A percentile compares a stretch with the other conserved stretches of the same genome.
Conservation (phyloP, 2,888 invertebrate species). For the Eupithecia tripunctaria region DNA sequence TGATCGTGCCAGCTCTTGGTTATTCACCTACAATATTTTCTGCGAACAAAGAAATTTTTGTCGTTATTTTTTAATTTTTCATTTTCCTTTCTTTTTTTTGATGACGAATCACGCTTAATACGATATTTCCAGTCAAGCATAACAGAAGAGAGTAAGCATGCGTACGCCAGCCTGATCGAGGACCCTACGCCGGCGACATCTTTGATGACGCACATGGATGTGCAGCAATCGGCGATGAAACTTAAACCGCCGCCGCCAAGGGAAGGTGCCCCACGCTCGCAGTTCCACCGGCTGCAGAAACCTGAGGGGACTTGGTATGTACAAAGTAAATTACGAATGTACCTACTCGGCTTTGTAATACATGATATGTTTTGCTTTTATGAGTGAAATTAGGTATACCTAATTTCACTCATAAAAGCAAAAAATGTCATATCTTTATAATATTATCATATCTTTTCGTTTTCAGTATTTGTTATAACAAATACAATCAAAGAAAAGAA, state of each 20-base stretch:
- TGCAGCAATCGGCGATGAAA: conserved; percentile 49
- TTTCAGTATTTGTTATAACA: too few relatives aligned
- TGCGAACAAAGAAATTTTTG: neutral
- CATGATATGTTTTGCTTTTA: too few relatives aligned
- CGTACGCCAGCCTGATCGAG: conserved; percentile 96
- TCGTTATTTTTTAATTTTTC: neutral
- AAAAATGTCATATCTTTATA: too few relatives aligned
- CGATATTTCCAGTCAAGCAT: conserved; percentile 88
- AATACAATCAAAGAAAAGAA: too few relatives aligned
- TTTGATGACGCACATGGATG: conserved; percentile 54
- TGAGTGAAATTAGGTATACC: too few relatives aligned
- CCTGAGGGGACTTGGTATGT: conserved; percentile 48
- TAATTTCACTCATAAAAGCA: too few relatives aligned
- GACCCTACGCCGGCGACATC: conserved; percentile 80
- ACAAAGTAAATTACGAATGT: neutral
- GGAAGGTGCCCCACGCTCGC: conserved; percentile 32
- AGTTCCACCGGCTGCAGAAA: conserved; percentile 62
- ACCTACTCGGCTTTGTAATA: too few relatives aligned
- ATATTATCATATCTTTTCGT: too few relatives aligned
- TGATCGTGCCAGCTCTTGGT: too few relatives aligned
- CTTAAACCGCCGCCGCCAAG: conserved; percentile 55
- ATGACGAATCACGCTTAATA: neutral
- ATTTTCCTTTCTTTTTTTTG: neutral
- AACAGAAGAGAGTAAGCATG: conserved; percentile 95
- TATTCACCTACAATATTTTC: neutral